Conservation (phyloP, 2,113 vertebrate genomes). For the Gopherus evgoodei region DNA sequence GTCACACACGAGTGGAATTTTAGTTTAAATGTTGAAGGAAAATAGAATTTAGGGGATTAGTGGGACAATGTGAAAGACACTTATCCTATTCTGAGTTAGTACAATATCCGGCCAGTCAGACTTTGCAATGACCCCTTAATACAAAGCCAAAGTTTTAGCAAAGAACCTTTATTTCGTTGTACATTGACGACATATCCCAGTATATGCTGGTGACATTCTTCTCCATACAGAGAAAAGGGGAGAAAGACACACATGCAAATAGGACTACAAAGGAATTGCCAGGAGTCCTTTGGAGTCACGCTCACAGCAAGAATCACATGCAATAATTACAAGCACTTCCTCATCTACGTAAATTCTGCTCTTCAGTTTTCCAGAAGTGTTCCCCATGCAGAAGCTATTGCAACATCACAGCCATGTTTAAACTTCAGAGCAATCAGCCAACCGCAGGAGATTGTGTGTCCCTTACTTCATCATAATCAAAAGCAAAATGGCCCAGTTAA, state of each 20-base stretch:
- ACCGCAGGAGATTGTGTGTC: slow-evolving; percentile 21
- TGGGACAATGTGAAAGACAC: neutral
- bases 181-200: neutral
- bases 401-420: neutral
- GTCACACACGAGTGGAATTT: neutral
- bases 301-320: neutral
- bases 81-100: slow-evolving; percentile 8
- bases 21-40: neutral
- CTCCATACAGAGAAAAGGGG: neutral
- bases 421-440: neutral
- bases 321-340: neutral
- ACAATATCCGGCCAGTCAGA: neutral
- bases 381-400: neutral
- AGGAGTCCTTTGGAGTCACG: neutral
- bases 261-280: neutral
- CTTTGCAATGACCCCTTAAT: slow-evolving; percentile 13
- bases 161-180: neutral
- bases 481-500: neutral
- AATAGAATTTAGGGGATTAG: slow-evolving; percentile 11
- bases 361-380: neutral
- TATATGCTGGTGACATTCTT: neutral
- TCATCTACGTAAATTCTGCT: neutral
- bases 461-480: slow-evolving; percentile 22
- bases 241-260: neutral
- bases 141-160: neutral